These are phyloP conservation scores for Heterodera filipjevi DNA, from an alignment of 2,888 invertebrate genomes.

Conservation along the genomic window DNA sequence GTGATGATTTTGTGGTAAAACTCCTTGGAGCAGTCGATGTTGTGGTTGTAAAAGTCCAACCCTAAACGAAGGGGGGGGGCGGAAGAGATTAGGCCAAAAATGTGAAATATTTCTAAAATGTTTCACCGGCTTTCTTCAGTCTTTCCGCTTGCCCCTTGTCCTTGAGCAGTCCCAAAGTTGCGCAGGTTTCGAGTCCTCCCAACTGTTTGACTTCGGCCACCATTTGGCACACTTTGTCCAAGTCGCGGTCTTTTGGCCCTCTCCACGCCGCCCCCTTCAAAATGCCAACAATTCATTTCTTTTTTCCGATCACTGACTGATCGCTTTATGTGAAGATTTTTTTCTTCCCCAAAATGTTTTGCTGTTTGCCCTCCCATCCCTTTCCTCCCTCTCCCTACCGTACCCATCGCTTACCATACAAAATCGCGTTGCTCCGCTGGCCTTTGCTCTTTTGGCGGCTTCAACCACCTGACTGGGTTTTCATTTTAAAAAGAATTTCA, in stretches of 20 bases:
- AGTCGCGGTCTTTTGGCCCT: conserved; percentile 23
- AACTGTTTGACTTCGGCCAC: conserved; percentile 24
- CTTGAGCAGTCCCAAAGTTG: conserved; percentile 27
- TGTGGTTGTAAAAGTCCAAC: conserved; percentile 27
- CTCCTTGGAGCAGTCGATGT: conserved; percentile 25
- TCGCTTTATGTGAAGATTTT: no score
- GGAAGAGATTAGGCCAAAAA: no score
- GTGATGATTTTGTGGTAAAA: conserved; percentile 25
- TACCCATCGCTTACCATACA: conserved; percentile 15
- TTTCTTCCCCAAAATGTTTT: not conserved
- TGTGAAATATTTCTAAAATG: no score
- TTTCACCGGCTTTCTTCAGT: conserved; percentile 10
- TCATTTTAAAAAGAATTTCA: no score
- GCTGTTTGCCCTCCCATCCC: not conserved
- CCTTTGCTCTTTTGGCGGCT: not conserved
- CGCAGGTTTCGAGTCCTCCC: conserved; percentile 31
- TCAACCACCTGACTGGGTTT: conserved; percentile 2
- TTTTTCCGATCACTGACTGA: no score
- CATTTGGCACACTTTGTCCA: conserved; percentile 26
- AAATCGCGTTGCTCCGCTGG: conserved; percentile 7
- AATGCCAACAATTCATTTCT: not conserved
- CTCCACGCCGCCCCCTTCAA: conserved; percentile 29
- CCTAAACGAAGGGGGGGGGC: conserved; percentile 5
- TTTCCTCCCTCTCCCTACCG: not conserved
- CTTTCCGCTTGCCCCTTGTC: conserved; percentile 17